Base-by-base conservation (phyloP, 1,140 invertebrate species). In the Vanessa tameamea region DNA sequence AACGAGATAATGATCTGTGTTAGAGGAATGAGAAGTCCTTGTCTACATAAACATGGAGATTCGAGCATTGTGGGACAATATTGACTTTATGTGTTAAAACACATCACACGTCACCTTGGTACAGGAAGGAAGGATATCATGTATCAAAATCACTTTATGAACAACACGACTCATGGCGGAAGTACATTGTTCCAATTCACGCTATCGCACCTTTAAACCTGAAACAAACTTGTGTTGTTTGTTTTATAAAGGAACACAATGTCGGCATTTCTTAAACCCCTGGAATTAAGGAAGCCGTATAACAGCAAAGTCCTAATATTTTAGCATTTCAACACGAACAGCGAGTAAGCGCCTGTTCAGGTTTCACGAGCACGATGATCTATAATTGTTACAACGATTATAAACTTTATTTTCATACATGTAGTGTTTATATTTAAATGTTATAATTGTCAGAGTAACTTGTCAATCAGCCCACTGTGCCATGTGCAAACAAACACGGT, bases 401-500 rank as follows among this genome's bases (percentile, higher is more conserved):
- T 61, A 12, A 15, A 47, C 61, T 64, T 43, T 64, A 64, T 43
- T 64, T 43, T 47, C 37, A n/a, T 0, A 47, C 0, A 14, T 0
- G 37, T 37, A 61, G 4, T 15, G 23, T 43, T 61, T 47, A 64
- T 48, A 20, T 47, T 47, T 48, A 47, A 23, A 48, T 48, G 31
- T 48, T 20, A 11, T 0, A 31, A 8, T 11, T 64, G 26, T 47
- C 37, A 55, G 13, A 57, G 50, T 69, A 55, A 64, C 64, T 71
- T 75, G 68, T 75, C 73, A 74, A 74, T 74, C 72, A 74, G 57
- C 66, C 53, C 73, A 64, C 64, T 74, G 77, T 61, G 68, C 71
- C 50, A 63, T 78, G 76, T 69, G 82, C 83, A 87, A 86, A 87
- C 84, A 85, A 83, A 85, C 69, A 80, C 78, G 72, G 72, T 66